Evolutionary conservation across 2,797 vertebrate species (phyloP).

Genomic region (Apogon talboti): DNA sequence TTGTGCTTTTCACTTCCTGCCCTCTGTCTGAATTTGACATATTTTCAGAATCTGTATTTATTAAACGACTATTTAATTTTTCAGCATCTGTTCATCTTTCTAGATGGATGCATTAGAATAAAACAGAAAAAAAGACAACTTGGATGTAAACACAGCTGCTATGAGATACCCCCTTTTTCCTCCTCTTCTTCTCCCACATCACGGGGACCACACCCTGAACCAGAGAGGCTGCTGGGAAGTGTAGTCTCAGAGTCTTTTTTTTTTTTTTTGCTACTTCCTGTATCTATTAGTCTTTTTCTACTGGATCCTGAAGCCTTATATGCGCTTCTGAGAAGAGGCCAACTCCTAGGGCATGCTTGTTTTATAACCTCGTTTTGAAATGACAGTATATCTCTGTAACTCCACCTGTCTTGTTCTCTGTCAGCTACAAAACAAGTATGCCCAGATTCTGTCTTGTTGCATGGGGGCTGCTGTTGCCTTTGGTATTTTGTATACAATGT

Average conservation of each 20-base stretch:
- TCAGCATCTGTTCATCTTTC: not conserved
- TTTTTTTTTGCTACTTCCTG: conserved; percentile 33
- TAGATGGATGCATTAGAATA: not conserved
- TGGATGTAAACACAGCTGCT: conserved; percentile 26
- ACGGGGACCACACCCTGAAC: conserved; percentile 41
- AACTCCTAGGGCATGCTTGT: conserved; percentile 42
- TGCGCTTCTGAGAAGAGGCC: conserved; percentile 68
- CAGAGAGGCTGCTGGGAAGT: conserved; percentile 65
- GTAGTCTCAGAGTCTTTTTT: conserved; percentile 44
- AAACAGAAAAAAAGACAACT: not conserved
- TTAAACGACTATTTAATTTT: too few species aligned
- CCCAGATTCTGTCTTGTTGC: conserved; percentile 65
- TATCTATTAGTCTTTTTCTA: conserved; percentile 56
- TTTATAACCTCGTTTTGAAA: conserved; percentile 34
- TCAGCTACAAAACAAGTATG: conserved; percentile 46
- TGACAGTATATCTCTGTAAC: not conserved
- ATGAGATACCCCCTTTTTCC: conserved; percentile 11
- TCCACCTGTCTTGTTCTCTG: conserved; percentile 15
- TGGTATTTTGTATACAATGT: conserved; percentile 70
- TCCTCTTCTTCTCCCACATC: conserved; percentile 5
- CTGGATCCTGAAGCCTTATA: conserved; percentile 78
- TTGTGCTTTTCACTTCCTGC: too few species aligned
- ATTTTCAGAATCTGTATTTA: too few species aligned
- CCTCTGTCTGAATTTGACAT: too few species aligned
- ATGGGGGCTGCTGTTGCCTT: conserved; percentile 77